A percentile compares a stretch with the other conserved stretches of the same genome.
Conservation (phyloP, 2,797 vertebrate species). For the Perodicticus potto region DNA sequence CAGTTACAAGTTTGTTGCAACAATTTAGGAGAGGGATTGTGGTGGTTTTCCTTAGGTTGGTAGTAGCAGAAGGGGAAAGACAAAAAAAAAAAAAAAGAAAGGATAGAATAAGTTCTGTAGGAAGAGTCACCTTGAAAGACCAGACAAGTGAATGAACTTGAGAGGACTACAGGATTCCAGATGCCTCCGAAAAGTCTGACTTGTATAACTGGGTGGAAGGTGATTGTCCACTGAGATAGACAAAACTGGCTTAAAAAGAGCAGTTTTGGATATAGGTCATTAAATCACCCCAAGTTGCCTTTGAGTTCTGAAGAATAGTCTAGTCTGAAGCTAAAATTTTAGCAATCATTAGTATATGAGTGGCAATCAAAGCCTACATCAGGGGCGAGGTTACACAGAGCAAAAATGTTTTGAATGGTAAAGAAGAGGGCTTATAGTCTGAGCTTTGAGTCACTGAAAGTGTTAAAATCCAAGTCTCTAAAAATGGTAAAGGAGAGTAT, state of each 20-base stretch:
- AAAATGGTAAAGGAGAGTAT: background rate
- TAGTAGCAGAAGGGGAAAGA: background rate
- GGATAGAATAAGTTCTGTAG: background rate
- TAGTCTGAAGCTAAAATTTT: background rate
- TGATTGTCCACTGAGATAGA: background rate
- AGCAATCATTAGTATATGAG: background rate
- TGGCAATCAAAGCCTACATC: background rate
- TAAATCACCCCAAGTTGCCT: background rate
- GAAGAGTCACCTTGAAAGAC: background rate
- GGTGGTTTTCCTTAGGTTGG: background rate
- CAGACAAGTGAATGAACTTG: background rate
- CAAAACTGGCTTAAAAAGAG: background rate
- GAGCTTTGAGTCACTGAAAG: background rate
- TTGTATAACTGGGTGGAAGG: background rate
- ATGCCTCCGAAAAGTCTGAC: background rate
- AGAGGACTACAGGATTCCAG: background rate
- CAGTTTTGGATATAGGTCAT: background rate
- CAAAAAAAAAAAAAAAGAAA: background rate
- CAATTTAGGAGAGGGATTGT: background rate
- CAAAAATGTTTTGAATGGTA: background rate
- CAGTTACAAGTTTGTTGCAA: background rate
- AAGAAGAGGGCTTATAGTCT: background rate
- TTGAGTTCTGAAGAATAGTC: background rate
- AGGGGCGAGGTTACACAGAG: background rate
- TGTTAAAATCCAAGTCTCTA: background rate